phyloP scores from a whole-genome alignment of 2,888 invertebrate species.

The Brachypalpus laphriformis region DNA sequence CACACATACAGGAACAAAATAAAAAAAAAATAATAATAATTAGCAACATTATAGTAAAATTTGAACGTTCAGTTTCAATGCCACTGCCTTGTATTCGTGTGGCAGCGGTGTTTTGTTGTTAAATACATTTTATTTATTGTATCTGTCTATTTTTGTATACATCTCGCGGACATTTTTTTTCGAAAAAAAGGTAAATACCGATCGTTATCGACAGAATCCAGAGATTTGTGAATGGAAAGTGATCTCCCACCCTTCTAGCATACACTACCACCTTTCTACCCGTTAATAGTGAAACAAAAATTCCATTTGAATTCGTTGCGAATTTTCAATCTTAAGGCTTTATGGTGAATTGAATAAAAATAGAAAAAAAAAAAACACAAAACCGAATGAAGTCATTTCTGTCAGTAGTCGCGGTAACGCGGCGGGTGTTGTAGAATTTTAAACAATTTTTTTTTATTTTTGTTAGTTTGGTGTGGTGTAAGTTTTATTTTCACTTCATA shows the following conservation, averaged over 20 bases:
- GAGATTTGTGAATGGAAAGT: slow-evolving; percentile 66
- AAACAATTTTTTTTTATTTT: slow-evolving; percentile 13
- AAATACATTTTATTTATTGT: slow-evolving; percentile 17
- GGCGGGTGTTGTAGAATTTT: slow-evolving; percentile 57
- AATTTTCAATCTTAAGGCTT: slow-evolving; percentile 13
- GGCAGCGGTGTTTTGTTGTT: slow-evolving; percentile 55
- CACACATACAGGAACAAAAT: slow-evolving; percentile 54
- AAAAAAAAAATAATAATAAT: too few species aligned
- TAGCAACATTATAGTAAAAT: slow-evolving; percentile 65
- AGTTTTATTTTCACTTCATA: neutral
- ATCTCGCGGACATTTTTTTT: too few species aligned
- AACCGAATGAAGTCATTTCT: slow-evolving; percentile 71
- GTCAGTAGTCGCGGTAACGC: slow-evolving; percentile 38
- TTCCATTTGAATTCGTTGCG: slow-evolving; percentile 19
- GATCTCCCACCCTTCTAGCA: neutral
- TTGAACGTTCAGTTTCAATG: slow-evolving; percentile 59
- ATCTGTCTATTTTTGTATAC: neutral
- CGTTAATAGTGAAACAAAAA: slow-evolving; percentile 10
- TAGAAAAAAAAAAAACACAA: slow-evolving; percentile 56
- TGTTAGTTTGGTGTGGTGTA: slow-evolving; percentile 13
- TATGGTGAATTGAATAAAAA: slow-evolving; percentile 60
- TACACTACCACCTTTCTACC: slow-evolving; percentile 4
- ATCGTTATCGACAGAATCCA: slow-evolving; percentile 24
- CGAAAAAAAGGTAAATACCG: neutral
- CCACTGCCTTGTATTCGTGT: slow-evolving; percentile 46